Percentiles rank a stretch among this genome's conserved stretches.
phyloP scores from a whole-genome alignment of 2,113 vertebrate genomes.

The Pavo muticus region DNA sequence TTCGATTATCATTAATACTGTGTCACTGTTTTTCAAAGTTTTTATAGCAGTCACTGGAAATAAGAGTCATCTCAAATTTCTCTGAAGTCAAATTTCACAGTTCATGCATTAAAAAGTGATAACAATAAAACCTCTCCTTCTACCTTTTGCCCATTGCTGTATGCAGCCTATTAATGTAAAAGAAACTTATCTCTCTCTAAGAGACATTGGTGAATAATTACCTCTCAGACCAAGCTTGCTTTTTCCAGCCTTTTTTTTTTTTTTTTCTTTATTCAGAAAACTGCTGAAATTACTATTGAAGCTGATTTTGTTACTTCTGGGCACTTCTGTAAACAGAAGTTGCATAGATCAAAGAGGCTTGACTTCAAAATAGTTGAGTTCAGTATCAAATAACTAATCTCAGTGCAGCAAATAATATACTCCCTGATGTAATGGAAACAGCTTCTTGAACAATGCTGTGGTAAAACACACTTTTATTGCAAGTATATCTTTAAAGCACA shows the following conservation, averaged over 20 bases:
- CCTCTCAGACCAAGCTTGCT: neutral
- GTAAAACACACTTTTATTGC: neutral
- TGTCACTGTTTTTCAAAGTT: neutral
- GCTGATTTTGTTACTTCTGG: slow-evolving; percentile 16
- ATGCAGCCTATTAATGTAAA: neutral
- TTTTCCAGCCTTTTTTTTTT: neutral
- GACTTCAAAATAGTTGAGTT: neutral
- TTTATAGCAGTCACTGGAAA: slow-evolving; percentile 3
- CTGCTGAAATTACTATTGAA: slow-evolving; percentile 33
- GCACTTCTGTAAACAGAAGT: neutral
- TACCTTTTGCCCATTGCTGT: neutral
- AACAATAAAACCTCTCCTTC: neutral
- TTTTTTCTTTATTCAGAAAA: neutral
- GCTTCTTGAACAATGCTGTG: neutral
- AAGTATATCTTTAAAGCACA: neutral
- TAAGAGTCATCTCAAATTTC: neutral
- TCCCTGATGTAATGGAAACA: neutral
- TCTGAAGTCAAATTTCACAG: slow-evolving; percentile 18
- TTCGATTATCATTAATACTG: neutral
- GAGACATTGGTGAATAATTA: neutral
- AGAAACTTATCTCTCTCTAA: neutral
- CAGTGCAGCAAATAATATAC: neutral
- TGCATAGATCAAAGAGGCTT: neutral
- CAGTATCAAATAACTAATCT: neutral
- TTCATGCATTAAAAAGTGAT: slow-evolving; percentile 9